Percentiles rank a stretch among this genome's conserved stretches.
Evolutionary conservation across 2,888 invertebrate genomes (phyloP).

Genomic region (Belgica antarctica): DNA sequence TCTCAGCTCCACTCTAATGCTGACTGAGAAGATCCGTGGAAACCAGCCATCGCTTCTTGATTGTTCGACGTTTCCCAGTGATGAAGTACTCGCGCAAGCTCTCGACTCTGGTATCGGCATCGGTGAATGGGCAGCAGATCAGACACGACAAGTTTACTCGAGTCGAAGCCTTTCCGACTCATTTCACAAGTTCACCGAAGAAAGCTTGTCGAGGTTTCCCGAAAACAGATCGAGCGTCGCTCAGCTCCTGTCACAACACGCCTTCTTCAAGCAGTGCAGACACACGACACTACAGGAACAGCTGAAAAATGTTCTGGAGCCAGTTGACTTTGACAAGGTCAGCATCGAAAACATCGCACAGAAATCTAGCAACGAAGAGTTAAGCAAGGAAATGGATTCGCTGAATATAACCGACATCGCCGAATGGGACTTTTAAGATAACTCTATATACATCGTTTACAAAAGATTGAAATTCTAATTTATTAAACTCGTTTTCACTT

Average conservation of each 20-base stretch:
- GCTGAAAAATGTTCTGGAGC: conserved; percentile 46
- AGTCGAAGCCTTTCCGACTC: conserved; percentile 68
- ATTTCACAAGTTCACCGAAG: conserved; percentile 75
- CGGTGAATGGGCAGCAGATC: conserved; percentile 53
- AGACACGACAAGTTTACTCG: conserved; percentile 57
- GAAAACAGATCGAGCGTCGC: conserved; percentile 67
- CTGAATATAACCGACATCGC: conserved; percentile 48
- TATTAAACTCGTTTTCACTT: neutral
- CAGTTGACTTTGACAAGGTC: conserved; percentile 35
- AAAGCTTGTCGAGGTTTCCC: conserved; percentile 67
- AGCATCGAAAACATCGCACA: conserved; percentile 9
- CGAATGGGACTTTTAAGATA: conserved; percentile 48
- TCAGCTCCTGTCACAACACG: conserved; percentile 65
- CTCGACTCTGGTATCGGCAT: conserved; percentile 57
- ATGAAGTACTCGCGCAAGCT: conserved; percentile 52
- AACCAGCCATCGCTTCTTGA: conserved; percentile 73
- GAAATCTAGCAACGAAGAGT: conserved; percentile 32
- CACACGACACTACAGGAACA: conserved; percentile 52
- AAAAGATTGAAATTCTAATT: neutral
- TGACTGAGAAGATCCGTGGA: conserved; percentile 76
- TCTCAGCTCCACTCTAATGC: conserved; percentile 83
- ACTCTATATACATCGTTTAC: neutral
- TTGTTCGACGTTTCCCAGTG: conserved; percentile 65
- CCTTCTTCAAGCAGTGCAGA: conserved; percentile 70
- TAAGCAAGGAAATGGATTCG: conserved; percentile 49